A percentile compares a stretch with the other conserved stretches of the same genome.
Conservation (phyloP, 64 coral and sea anemone species). For the Montipora sp. region DNA sequence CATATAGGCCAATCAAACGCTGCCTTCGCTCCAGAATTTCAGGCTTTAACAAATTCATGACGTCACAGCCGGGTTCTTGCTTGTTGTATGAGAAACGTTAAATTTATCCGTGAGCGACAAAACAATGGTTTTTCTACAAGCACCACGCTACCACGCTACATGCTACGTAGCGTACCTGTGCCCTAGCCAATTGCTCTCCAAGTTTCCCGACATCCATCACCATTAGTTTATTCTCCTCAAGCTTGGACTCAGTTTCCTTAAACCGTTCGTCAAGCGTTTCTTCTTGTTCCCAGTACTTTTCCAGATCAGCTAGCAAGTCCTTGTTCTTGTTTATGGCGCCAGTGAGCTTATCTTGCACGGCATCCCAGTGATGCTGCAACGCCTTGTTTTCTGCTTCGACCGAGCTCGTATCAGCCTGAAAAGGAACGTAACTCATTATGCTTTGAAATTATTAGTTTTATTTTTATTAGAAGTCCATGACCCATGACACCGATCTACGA, state of each 20-base stretch:
- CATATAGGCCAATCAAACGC: too few species aligned
- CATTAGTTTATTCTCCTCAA: slow-evolving; percentile 74
- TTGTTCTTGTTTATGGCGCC: slow-evolving; percentile 66
- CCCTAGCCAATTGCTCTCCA: slow-evolving; percentile 81
- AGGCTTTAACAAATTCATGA: too few species aligned
- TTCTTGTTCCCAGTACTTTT: slow-evolving; percentile 74
- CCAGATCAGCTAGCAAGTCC: slow-evolving; percentile 60
- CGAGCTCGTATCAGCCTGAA: slow-evolving; percentile 58
- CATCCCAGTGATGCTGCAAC: slow-evolving; percentile 57
- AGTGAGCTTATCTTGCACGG: slow-evolving; percentile 45
- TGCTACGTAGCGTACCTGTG: slow-evolving; percentile 61
- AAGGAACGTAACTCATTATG: not conserved
- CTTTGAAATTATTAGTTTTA: not conserved
- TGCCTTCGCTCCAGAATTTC: too few species aligned
- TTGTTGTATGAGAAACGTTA: too few species aligned
- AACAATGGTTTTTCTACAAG: too few species aligned
- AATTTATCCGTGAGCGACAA: too few species aligned
- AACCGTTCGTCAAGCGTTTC: slow-evolving; percentile 65
- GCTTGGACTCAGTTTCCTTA: slow-evolving; percentile 48
- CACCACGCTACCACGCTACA: too few species aligned
- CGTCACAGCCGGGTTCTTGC: too few species aligned
- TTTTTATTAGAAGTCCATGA: too few species aligned
- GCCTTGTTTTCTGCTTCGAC: slow-evolving; percentile 70
- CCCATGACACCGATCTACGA: too few species aligned
- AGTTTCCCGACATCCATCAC: slow-evolving; percentile 78